Base-by-base conservation (phyloP, 2,888 invertebrate species). In the Anoplius nigerrimus region DNA sequence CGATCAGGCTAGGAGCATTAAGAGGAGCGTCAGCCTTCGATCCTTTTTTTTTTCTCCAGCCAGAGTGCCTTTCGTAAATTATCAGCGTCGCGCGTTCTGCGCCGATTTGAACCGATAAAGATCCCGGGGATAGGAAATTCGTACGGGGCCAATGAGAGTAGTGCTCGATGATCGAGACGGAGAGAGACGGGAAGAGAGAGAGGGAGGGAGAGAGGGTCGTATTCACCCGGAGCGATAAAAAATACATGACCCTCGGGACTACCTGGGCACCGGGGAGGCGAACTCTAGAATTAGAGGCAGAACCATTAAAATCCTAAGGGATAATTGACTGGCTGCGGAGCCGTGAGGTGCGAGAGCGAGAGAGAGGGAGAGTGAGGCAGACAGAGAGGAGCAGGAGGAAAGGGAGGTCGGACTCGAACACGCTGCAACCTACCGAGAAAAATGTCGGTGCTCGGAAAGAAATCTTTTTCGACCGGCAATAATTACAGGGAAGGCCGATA, bases 221-320 rank as follows among this genome's bases (percentile, higher is more conserved):
- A 75, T 82, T 81, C 81, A 76, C 80, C 70, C 72, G 75, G 82
- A 20, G 81, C 82, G 82, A 83, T 82, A 79, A 80, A 81, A 81
- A 79, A 78, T 72, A 75, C 74, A 78, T 62, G 76, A 74, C 66
- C 71, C 69, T 59, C 62, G 62, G 58, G 73, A 68, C 70, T 62
- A 66, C 58, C 57, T 63, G 69, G 43, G 61, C 76, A 72, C 69
- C 69, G 66, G 71, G 65, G 70, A 74, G 65, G 59, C 72, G 71
- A 82, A 66, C 81, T 84, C 83, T 85, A 85, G 84, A 85, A 85
- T 85, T 85, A 83, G 82, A 80, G 82, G 76, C 75, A 69, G 78
- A 78, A 75, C 81, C 85, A 85, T 85, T 85, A 85, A 85, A 84
- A 83, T 81, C 81, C 78, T 72, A 75, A 82, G 82, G 82, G 83